Conservation (phyloP, 2,888 invertebrate genomes). For the Mechanitis messenoides region DNA sequence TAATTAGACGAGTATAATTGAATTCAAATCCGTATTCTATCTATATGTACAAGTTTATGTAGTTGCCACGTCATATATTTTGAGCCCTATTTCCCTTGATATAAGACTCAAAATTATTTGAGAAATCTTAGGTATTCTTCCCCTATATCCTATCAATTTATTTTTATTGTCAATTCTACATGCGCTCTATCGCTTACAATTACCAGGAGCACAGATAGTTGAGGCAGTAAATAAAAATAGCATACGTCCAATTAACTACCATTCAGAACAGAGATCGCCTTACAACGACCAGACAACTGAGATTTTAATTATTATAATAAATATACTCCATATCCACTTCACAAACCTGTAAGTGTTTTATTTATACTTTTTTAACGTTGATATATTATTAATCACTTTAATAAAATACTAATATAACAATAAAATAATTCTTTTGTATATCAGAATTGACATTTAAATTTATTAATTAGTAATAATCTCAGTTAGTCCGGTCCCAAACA, state of each 20-base stretch:
- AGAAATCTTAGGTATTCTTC: conserved; percentile 12
- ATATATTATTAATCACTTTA: too few relatives aligned
- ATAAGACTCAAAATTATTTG: conserved; percentile 25
- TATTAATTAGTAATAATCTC: not conserved
- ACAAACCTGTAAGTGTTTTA: not conserved
- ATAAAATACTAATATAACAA: too few relatives aligned
- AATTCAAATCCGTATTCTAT: conserved; percentile 3
- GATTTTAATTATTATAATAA: not conserved
- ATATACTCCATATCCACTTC: not conserved
- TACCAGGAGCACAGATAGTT: conserved; percentile 30
- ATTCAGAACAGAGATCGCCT: conserved; percentile 12
- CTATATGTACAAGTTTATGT: conserved; percentile 19
- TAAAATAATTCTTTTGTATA: not conserved
- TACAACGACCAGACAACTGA: conserved; percentile 7
- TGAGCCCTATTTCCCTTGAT: conserved; percentile 26
- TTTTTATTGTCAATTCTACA: conserved; percentile 57
- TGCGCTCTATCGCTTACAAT: conserved; percentile 30
- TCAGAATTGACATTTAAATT: conserved; percentile 7
- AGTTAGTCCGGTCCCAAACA: conserved; percentile 10
- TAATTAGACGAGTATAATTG: conserved; percentile 5
- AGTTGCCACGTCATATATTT: conserved; percentile 19
- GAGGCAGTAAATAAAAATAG: conserved; percentile 33
- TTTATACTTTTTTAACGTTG: not conserved
- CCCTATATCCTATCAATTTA: conserved; percentile 33
- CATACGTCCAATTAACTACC: conserved; percentile 22